Conservation (phyloP, 1,140 invertebrate species). For the Magallana ariakensis region DNA sequence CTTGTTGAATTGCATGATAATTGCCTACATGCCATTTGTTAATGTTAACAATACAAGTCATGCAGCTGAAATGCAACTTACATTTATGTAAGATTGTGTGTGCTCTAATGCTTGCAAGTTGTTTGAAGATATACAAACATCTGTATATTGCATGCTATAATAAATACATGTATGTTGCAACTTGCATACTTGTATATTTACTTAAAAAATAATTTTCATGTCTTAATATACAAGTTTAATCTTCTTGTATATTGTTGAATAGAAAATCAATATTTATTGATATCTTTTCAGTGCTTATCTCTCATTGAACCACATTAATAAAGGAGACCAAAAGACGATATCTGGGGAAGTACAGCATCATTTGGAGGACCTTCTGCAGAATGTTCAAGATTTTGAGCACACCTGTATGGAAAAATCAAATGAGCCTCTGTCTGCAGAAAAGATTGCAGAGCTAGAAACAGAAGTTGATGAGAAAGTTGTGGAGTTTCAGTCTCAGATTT, state of each 20-base stretch:
- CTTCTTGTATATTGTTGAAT: neutral
- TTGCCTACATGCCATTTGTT: too few relatives aligned
- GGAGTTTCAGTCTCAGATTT: neutral
- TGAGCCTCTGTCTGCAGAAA: neutral
- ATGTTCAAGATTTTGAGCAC: neutral
- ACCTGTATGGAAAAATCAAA: neutral
- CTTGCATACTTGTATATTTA: neutral
- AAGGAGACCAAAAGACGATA: neutral
- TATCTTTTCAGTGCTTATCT: constrained; percentile 3
- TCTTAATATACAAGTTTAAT: neutral
- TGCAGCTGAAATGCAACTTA: too few relatives aligned
- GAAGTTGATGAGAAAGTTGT: neutral
- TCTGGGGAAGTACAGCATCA: neutral
- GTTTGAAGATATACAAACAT: too few relatives aligned
- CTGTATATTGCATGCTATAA: too few relatives aligned
- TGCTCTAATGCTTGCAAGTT: too few relatives aligned
- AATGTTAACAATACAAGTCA: too few relatives aligned
- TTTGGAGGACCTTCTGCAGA: constrained; percentile 1
- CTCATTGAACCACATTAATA: neutral
- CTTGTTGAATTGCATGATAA: too few relatives aligned
- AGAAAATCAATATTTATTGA: neutral
- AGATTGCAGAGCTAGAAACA: neutral
- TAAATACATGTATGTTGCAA: neutral
- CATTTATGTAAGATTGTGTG: too few relatives aligned
- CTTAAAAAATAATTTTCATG: neutral